Evolutionary conservation across 2,113 vertebrate species (phyloP).

Genomic region (Anhinga rufa): DNA sequence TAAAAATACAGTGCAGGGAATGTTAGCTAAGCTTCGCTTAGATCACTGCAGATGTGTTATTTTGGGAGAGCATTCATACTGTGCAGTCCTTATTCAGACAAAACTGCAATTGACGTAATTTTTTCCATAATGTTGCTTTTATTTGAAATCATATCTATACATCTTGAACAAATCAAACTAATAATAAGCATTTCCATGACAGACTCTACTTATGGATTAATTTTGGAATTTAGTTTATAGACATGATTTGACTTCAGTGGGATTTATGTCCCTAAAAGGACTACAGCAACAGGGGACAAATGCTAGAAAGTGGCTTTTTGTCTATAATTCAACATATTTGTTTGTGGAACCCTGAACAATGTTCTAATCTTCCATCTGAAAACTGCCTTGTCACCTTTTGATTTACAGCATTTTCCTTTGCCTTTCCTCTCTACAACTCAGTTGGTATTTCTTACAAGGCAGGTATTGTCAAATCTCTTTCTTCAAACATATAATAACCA

Average conservation of each 20-base stretch:
- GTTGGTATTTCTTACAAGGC: conserved; percentile 24
- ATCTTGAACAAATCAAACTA: conserved; percentile 54
- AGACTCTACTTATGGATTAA: conserved; percentile 51
- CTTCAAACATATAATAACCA: conserved; percentile 60
- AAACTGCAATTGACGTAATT: conserved; percentile 42
- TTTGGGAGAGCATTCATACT: conserved; percentile 47
- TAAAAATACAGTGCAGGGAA: conserved; percentile 2
- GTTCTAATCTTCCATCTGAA: conserved; percentile 40
- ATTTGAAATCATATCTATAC: conserved; percentile 58
- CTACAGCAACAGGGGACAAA: neutral
- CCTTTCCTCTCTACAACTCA: neutral
- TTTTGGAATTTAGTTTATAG: conserved; percentile 51
- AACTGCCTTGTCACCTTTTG: conserved; percentile 39
- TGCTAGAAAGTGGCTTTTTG: conserved; percentile 23
- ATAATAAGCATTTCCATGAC: conserved; percentile 46
- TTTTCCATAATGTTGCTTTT: conserved; percentile 60
- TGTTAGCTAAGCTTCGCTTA: conserved; percentile 24
- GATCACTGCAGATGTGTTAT: conserved; percentile 59
- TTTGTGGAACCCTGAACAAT: conserved; percentile 25
- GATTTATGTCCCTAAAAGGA: conserved; percentile 46
- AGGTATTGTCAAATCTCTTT: conserved; percentile 59
- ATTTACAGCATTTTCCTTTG: conserved; percentile 36
- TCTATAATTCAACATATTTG: conserved; percentile 33
- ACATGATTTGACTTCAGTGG: neutral
- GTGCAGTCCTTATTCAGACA: conserved; percentile 41